phyloP scores from a whole-genome alignment of 1,140 invertebrate species.

The Nasonia giraulti region DNA sequence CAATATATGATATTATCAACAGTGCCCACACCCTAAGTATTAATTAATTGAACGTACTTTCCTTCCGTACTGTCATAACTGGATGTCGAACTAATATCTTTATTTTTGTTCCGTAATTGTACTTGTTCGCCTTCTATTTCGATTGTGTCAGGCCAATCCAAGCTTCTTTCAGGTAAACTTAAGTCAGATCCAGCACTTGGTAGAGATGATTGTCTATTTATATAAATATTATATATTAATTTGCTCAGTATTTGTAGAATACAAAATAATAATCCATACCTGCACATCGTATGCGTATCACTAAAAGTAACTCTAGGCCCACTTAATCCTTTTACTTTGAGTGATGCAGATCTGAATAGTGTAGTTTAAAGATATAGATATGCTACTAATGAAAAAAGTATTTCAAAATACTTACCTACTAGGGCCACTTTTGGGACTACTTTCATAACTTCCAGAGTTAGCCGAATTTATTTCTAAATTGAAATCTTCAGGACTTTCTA shows the following conservation, averaged over 20 bases:
- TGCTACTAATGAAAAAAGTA: constrained; percentile 13
- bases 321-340: constrained; percentile 76
- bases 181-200: constrained; percentile 83
- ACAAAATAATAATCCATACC: constrained; percentile 60
- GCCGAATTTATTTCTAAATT: constrained; percentile 71
- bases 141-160: constrained; percentile 78
- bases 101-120: constrained; percentile 77
- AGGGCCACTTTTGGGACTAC: constrained; percentile 81
- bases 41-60: constrained; percentile 61
- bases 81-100: constrained; percentile 67
- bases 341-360: constrained; percentile 79
- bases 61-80: constrained; percentile 74
- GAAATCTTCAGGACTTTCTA: constrained; percentile 74
- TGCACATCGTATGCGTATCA: constrained; percentile 77
- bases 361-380: constrained; percentile 15
- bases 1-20: background rate
- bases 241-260: background rate
- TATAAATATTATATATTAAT: background rate
- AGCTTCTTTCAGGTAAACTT: constrained; percentile 78
- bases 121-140: constrained; percentile 80
- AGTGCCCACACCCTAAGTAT: background rate
- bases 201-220: constrained; percentile 78
- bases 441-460: constrained; percentile 79
- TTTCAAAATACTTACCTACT: constrained; percentile 62
- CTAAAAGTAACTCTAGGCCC: constrained; percentile 79